phyloP scores from a whole-genome alignment of 2,113 vertebrate species.

The Catharus minimus region DNA sequence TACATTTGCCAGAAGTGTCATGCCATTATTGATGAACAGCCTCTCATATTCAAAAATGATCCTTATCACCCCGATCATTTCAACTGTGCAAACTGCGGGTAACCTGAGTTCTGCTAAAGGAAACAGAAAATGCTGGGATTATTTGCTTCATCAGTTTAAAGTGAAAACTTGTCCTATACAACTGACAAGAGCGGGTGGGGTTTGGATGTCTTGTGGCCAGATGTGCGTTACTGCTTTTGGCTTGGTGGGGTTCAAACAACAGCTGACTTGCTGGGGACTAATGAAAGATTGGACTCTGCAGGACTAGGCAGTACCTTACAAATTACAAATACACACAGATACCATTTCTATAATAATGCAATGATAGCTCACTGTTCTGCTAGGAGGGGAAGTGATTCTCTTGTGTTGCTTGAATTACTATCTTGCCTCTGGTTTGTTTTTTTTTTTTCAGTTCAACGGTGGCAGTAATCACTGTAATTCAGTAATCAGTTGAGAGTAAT shows the following conservation, averaged over 20 bases:
- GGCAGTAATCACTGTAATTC: too few relatives aligned
- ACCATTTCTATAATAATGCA: neutral
- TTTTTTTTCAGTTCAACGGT: neutral
- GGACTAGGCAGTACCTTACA: neutral
- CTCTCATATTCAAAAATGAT: conserved; percentile 96
- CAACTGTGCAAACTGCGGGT: conserved; percentile 98
- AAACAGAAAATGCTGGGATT: neutral
- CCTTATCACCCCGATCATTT: conserved; percentile 98
- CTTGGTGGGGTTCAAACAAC: neutral
- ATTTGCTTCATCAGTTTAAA: neutral
- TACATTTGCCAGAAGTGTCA: conserved; percentile 99
- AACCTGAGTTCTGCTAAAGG: conserved; percentile 48
- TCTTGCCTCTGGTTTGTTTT: neutral
- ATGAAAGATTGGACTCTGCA: neutral
- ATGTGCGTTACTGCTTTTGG: neutral
- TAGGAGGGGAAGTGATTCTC: neutral
- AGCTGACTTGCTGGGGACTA: neutral
- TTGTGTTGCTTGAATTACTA: neutral
- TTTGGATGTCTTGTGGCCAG: neutral
- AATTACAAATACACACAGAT: neutral
- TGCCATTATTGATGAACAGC: conserved; percentile 93
- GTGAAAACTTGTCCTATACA: neutral
- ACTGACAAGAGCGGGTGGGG: neutral
- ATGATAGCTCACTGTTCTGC: neutral
- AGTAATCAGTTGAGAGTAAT: neutral